Base-by-base conservation (phyloP, 2,113 vertebrate species). In the Gallinago jamesoni region DNA sequence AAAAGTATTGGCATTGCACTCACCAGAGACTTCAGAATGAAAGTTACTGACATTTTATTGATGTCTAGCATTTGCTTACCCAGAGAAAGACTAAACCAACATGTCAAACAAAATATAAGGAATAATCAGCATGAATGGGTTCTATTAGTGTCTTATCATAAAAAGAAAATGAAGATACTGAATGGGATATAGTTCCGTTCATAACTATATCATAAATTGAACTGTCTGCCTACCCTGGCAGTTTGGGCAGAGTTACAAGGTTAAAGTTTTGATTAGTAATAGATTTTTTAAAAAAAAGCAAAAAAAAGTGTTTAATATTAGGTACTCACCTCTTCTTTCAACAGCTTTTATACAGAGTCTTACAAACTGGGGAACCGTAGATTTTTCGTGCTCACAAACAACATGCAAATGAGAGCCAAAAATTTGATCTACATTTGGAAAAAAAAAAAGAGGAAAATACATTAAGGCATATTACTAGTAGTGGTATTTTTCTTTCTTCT, bases 371-470 rank as follows among this genome's bases (percentile, higher is more conserved):
- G 99, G 99, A 50, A 99, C 98, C 7, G 98, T 98, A 76, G 98
- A 98, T 96, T 98, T 98, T 97, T 99, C 99, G 1, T 98, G 98
- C 82, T 98, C 97, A 78, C 99, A 99, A 70, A 99, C 98, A 66
- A 97, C 97, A 84, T 98, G 96, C 96, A 99, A 97, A 95, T 98
- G 98, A 94, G 99, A 99, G 91, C 99, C 99, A 96, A 99, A 99
- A 89, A 99, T 98, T 96, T 99, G 98, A 98, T 99, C 99, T 99
- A 88, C 52, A 74, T 97, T 89, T 85, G 87, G 76, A 67, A 92
- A 97, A 97, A 62, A 37, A 62, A 96, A 88, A 93, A 96, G 86
- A 85, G 9, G 48, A 77, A 94, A 85, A 83, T 37, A 33, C 14
- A 43, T 94, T 81, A 87, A 84, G 8, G 8, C 3, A 7, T 53